Evolutionary conservation across 1,140 invertebrate genomes (phyloP), one percentile per base, ranked within the genome.

Genomic region (Drosophila orosa): DNA sequence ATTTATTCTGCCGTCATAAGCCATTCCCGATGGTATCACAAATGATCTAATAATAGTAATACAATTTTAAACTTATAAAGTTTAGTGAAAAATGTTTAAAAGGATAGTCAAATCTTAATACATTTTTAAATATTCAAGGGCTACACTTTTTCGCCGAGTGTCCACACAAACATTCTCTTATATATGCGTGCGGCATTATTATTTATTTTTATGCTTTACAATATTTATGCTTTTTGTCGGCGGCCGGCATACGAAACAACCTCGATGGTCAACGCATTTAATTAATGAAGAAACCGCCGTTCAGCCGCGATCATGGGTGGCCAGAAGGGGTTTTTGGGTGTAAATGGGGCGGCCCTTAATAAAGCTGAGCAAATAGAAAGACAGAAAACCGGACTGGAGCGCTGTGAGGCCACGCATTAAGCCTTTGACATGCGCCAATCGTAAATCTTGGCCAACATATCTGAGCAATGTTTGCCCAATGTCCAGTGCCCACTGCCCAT

Each of bases 381-480:
- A 19, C 78, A 13, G 66, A 58, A 39, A 60, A 60, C 62, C 58
- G 76, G 19, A 57, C 9, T 50, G 45, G 48, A 27, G 45, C 19
- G 40, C n/a, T 47, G 39, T 45, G 31, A 17, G 68, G 56, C 25
- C 42, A 57, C 17, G 19, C 57, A 80, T 90, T 90, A 90, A 90
- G 87, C 87, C 87, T 90, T 90, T 90, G 87, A 90, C 87, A 90
- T 90, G 87, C 87, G 87, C 80, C 87, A 90, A 87, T 90, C 87
- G 87, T 90, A 90, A 90, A 90, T 90, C 87, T 90, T 90, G 86
- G 75, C 78, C 86, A 90, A 89, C 87, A 90, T 90, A 90, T 90
- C 87, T 90, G 76, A 90, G 65, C 82, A 67, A 74, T 89, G 85
- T 89, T 89, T 89, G 77, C 67, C 71, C 79, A 79, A 76, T 68